Conservation (phyloP, 2,797 vertebrate genomes). For the Pristis pectinata region DNA sequence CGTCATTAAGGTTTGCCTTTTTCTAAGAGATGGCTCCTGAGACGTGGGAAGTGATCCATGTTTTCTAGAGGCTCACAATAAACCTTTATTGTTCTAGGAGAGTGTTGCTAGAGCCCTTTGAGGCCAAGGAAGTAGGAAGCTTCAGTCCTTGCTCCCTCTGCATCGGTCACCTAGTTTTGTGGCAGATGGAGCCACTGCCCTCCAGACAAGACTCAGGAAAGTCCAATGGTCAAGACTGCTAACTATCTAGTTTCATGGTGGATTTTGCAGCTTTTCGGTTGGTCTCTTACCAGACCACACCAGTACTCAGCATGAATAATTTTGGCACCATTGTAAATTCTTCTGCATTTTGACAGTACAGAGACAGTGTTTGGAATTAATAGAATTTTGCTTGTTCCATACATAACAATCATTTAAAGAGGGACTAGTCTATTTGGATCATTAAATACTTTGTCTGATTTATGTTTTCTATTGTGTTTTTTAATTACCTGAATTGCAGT, state of each 20-base stretch:
- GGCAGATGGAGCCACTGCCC: not conserved
- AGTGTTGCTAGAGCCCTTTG: not conserved
- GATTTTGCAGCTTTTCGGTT: not conserved
- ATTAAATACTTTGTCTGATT: not conserved
- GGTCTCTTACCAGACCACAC: not conserved
- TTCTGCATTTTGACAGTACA: not conserved
- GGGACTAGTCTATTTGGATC: not conserved
- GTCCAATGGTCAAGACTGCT: not conserved
- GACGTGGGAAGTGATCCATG: too few species aligned
- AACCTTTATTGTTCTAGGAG: too few species aligned
- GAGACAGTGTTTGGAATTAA: not conserved
- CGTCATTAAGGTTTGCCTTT: too few species aligned
- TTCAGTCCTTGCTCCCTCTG: not conserved
- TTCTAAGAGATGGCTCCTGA: too few species aligned
- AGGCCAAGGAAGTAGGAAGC: not conserved
- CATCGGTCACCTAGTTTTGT: not conserved
- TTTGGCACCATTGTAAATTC: not conserved
- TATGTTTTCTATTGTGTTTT: not conserved
- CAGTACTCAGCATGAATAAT: not conserved
- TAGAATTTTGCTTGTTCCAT: not conserved
- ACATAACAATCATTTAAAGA: not conserved
- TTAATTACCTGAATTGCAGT: slow-evolving; percentile 42
- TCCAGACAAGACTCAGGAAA: not conserved
- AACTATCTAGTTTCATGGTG: not conserved
- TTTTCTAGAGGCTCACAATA: too few species aligned